A percentile compares a stretch with the other conserved stretches of the same genome.
Conservation (phyloP, 2,797 vertebrate species). For the Phalanger gymnotis region DNA sequence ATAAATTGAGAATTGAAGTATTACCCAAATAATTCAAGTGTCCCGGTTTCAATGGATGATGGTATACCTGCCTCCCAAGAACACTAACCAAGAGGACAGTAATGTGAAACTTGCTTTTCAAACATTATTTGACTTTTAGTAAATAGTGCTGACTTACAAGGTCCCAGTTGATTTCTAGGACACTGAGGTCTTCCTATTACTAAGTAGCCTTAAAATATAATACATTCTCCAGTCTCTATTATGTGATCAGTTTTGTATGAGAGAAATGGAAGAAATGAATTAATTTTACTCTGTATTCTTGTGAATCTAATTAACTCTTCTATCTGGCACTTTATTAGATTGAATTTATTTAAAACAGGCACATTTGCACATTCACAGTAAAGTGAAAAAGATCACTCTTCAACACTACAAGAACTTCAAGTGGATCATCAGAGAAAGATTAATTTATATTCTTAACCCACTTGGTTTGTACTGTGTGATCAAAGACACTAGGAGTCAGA, state of each 20-base stretch:
- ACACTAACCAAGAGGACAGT: not conserved
- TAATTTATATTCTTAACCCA: not conserved
- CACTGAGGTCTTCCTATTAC: not conserved
- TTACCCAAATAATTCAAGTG: not conserved
- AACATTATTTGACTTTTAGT: accelerated
- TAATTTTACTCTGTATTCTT: not conserved
- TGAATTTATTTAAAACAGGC: not conserved
- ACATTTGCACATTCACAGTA: not conserved
- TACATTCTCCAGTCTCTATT: not conserved
- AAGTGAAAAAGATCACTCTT: not conserved
- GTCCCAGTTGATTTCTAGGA: accelerated
- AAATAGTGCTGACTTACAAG: not conserved
- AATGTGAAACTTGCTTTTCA: not conserved
- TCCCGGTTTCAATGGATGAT: not conserved
- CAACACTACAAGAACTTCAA: not conserved
- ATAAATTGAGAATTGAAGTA: not conserved
- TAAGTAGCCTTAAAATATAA: not conserved
- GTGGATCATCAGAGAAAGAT: not conserved
- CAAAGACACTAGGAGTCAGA: not conserved
- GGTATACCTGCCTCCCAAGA: not conserved
- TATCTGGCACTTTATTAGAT: not conserved
- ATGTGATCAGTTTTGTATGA: not conserved
- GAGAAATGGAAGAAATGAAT: too few species aligned
- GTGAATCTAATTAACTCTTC: not conserved
- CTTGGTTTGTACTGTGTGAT: not conserved